Percentiles rank a stretch among this genome's conserved stretches.
Conservation (phyloP, 2,797 vertebrate genomes). For the Sebastes matsubarae region DNA sequence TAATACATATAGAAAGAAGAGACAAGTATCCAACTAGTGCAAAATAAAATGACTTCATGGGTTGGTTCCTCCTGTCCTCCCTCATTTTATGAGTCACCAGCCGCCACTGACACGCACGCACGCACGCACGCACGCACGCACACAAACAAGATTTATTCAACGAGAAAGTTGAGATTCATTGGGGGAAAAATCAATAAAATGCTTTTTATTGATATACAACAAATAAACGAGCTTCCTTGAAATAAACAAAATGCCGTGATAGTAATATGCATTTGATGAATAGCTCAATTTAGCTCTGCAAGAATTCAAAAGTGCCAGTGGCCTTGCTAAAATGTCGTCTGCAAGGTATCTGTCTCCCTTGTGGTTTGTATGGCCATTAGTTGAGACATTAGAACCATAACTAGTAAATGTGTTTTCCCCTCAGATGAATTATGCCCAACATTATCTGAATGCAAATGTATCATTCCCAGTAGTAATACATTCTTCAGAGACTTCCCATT, state of each 20-base stretch:
- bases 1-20: no score
- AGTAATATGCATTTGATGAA: constrained; percentile 1
- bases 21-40: no score
- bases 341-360: not conserved
- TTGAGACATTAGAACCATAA: constrained; percentile 1
- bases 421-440: constrained; percentile 8
- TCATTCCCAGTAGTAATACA: not conserved
- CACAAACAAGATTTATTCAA: not conserved
- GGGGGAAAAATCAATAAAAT: not conserved
- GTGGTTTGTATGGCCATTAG: not conserved
- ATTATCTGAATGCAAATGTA: constrained; percentile 27
- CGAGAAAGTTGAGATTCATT: not conserved
- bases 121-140: not conserved
- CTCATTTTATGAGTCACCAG: no score
- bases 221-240: not conserved
- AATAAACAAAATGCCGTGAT: not conserved
- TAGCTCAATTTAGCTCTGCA: not conserved
- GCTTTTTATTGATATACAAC: not conserved
- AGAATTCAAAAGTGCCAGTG: not conserved
- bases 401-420: constrained; percentile 18
- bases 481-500: constrained; percentile 19
- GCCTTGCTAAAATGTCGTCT: not conserved
- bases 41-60: no score
- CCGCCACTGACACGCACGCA: no score
- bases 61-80: no score